Evolutionary conservation across 1,140 invertebrate species (phyloP), one percentile per base, ranked within the genome.

Genomic region (Lordiphosa stackelbergi): DNA sequence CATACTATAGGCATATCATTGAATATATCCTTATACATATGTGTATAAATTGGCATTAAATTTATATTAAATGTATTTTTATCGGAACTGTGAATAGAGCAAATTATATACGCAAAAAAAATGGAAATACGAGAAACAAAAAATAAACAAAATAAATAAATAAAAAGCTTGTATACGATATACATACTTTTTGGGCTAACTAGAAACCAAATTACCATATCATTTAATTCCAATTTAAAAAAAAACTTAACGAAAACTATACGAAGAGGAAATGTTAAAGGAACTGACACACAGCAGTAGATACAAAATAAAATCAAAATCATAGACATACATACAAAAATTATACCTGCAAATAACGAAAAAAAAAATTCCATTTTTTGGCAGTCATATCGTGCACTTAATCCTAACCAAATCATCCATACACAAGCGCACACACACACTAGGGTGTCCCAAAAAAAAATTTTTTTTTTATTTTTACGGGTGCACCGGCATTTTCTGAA

Each of bases 311-410:
- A 81, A 79, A 79, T 79, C 75, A 79, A 79, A 79, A 79, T 81
- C 66, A 70, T 81, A 51, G 8, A 57, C 8, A 48, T 36, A 56
- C 9, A 49, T 49, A 57, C 57, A 53, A 70, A 70, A 66, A 53
- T 71, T 52, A 56, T 42, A 46, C 49, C 36, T 24, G 35, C 49
- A 54, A 57, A 5, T 6, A 60, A 60, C 4, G 22, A 24, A 24
- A 60, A 71, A 71, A 48, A 63, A 54, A 74, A 59, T 57, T 57
- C 60, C 62, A 58, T 49, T 11, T 66, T 72, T 79, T 74, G 75
- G 74, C 75, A 79, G 65, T 70, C 75, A 81, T 71, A 81, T 75
- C 66, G 75, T 81, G 74, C 74, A 79, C 71, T 81, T 81, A 79
- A 62, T 58, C 59, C 69, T 73, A 69, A 66, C 54, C 54, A 77